These are phyloP conservation scores for Drosophila suzukii DNA, from an alignment of 1,140 invertebrate genomes.

Conservation along the genomic window DNA sequence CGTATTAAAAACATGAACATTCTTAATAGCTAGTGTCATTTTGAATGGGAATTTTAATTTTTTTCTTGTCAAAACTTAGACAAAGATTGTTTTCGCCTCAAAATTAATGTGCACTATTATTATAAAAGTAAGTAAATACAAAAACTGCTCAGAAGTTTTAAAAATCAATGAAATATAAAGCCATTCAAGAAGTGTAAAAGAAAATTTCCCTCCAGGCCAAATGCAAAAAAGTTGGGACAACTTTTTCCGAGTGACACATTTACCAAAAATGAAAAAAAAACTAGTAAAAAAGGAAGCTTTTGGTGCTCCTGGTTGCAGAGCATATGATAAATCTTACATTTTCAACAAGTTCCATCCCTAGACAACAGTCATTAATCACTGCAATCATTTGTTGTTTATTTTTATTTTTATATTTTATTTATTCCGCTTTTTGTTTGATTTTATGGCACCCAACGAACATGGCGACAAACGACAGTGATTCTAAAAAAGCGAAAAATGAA, in stretches of 20 bases:
- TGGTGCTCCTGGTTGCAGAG: not conserved
- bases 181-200: not conserved
- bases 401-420: constrained; percentile 67
- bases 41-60: not conserved
- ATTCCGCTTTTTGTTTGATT: constrained; percentile 43
- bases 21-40: constrained; percentile 6
- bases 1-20: constrained; percentile 12
- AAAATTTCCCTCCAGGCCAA: not conserved
- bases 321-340: constrained; percentile 33
- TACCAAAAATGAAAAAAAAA: not conserved
- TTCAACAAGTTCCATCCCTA: constrained; percentile 41
- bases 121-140: too few species aligned
- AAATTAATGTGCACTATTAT: too few species aligned
- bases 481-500: constrained; percentile 27
- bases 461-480: constrained; percentile 53
- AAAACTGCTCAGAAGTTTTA: too few species aligned
- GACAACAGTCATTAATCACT: constrained; percentile 64
- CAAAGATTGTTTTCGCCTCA: too few species aligned
- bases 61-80: too few species aligned
- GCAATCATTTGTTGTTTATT: constrained; percentile 62
- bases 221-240: not conserved
- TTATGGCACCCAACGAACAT: constrained; percentile 50
- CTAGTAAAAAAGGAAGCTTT: not conserved
- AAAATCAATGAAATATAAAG: not conserved
- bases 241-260: constrained; percentile 1